Percentiles rank a stretch among this genome's conserved stretches.
These are phyloP conservation scores for Drosophila flavopinicola DNA, from an alignment of 2,888 invertebrate species.

Conservation along the genomic window DNA sequence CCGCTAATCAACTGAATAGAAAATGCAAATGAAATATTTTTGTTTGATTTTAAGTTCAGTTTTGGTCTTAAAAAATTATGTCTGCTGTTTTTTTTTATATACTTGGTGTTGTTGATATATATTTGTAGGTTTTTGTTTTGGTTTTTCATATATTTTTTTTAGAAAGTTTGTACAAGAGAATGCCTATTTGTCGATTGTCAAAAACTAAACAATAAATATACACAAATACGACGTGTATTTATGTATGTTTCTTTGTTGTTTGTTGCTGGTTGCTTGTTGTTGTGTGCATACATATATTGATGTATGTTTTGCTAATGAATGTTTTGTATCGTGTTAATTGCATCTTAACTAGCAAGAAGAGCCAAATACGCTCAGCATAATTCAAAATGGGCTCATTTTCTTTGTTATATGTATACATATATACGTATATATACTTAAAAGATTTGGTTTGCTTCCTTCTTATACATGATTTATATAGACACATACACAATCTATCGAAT, in stretches of 20 bases:
- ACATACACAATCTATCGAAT: slow-evolving; percentile 26
- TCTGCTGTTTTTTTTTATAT: slow-evolving; percentile 30
- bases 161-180: slow-evolving; percentile 83
- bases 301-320: slow-evolving; percentile 17
- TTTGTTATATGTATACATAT: slow-evolving; percentile 12
- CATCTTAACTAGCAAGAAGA: slow-evolving; percentile 67
- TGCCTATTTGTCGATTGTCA: slow-evolving; percentile 85
- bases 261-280: slow-evolving; percentile 36
- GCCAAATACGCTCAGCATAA: slow-evolving; percentile 17
- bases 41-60: slow-evolving; percentile 9
- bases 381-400: slow-evolving; percentile 33
- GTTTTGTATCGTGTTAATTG: slow-evolving; percentile 41
- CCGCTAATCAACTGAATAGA: slow-evolving; percentile 20
- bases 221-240: slow-evolving; percentile 48
- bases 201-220: slow-evolving; percentile 83
- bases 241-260: slow-evolving; percentile 48
- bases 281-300: slow-evolving; percentile 28
- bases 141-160: slow-evolving; percentile 47
- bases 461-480: slow-evolving; percentile 19
- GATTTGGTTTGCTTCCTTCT: slow-evolving; percentile 45
- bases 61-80: slow-evolving; percentile 57
- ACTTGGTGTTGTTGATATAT: slow-evolving; percentile 36
- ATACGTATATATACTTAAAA: slow-evolving; percentile 18
- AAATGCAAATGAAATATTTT: slow-evolving; percentile 36
- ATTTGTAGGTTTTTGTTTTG: slow-evolving; percentile 42